Conservation (phyloP, 2,113 vertebrate species). For the Todiramphus saurophagus region DNA sequence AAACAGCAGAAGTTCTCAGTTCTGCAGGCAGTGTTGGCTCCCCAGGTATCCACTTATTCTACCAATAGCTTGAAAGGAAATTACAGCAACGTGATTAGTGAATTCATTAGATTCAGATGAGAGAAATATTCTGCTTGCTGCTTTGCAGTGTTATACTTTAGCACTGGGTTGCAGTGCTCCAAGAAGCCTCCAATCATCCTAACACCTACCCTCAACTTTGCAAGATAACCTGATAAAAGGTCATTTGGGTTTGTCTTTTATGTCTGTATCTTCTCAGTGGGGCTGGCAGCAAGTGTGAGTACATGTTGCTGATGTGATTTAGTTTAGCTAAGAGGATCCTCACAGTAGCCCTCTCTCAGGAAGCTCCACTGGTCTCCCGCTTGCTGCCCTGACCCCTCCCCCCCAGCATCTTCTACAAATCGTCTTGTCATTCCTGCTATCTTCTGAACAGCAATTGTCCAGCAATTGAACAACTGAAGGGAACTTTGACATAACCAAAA, state of each 20-base stretch:
- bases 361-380: neutral
- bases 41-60: slow-evolving; percentile 12
- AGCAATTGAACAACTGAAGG: neutral
- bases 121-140: neutral
- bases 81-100: neutral
- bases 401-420: neutral
- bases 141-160: slow-evolving; percentile 3
- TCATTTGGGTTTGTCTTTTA: slow-evolving; percentile 13
- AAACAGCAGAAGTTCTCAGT: neutral
- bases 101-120: slow-evolving; percentile 29
- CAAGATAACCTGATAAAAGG: slow-evolving; percentile 24
- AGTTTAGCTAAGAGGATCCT: neutral
- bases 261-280: neutral
- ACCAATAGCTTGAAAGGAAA: slow-evolving; percentile 33
- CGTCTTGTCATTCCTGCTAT: neutral
- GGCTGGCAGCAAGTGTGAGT: neutral
- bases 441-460: neutral
- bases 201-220: slow-evolving; percentile 11
- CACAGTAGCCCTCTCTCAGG: neutral
- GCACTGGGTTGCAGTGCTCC: neutral
- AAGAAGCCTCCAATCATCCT: slow-evolving; percentile 11
- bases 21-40: neutral
- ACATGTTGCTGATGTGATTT: neutral
- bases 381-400: neutral
- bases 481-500: neutral